Base-by-base conservation (phyloP, 2,113 vertebrate species). In the Hypocryptadius cinnamomeus region DNA sequence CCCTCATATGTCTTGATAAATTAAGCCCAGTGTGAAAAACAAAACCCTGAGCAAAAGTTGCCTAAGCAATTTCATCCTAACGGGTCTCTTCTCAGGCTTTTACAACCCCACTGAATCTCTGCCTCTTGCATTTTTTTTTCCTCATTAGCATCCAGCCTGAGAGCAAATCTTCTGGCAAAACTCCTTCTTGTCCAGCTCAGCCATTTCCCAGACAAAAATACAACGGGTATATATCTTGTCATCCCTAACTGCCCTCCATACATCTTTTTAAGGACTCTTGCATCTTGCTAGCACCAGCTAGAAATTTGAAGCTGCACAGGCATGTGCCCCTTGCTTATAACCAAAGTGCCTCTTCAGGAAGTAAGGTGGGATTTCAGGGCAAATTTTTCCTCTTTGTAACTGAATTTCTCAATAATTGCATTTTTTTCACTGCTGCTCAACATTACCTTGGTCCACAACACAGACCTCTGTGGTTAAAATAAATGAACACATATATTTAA, bases 121-220 rank as follows among this genome's bases (percentile, higher is more conserved):
- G 65, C 15, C 53, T 72, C 63, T 70, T 39, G 39, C 24, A 9
- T 13, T 28, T 35, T 35, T 13, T 79, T 66, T 63, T 14, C 54
- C 71, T 83, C 63, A 33, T 65, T 66, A 85, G 44, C 56, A 85
- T 25, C 63, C 63, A 94, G 81, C 11, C 48, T 22, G 66, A 70
- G 45, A 85, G 69, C 44, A 89, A 86, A 83, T 59, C n/a, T 83
- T 70, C 72, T 86, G 72, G 76, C 65, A 84, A 84, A 93, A 56
- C 28, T 45, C 48, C 42, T 16, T n/a, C 66, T 23, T 0, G 1
- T 51, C 27, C 69, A 74, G 19, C 77, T 93, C 0, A 0, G 57
- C 19, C 48, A 65, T n/a, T 69, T 79, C 42, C 79, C 64, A 66
- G 68, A 82, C 42, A 65, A 88, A 91, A 93, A 5, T 7, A n/a